Percentiles rank a stretch among this genome's conserved stretches.
These are phyloP conservation scores for Thamnophis sirtalis DNA, from an alignment of 2,113 vertebrate species.

Conservation along the genomic window DNA sequence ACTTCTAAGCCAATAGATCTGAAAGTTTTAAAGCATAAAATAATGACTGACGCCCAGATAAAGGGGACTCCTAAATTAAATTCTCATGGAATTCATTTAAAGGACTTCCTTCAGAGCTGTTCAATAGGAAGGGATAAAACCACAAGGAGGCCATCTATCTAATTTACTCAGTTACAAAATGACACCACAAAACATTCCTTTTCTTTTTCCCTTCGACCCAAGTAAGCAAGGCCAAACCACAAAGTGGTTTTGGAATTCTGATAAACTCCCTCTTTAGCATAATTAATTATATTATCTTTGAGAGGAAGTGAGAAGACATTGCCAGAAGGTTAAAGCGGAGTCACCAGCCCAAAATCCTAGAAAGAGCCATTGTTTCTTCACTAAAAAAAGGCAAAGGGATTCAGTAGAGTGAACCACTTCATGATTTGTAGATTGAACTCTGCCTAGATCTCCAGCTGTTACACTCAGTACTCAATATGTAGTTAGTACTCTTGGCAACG, in stretches of 20 bases:
- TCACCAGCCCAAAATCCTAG: slow-evolving; percentile 42
- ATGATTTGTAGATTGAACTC: slow-evolving; percentile 19
- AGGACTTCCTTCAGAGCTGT: neutral
- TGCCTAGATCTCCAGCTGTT: neutral
- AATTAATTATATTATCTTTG: slow-evolving; percentile 57
- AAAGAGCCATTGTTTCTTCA: slow-evolving; percentile 20
- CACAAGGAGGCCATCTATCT: slow-evolving; percentile 18
- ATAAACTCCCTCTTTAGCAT: slow-evolving; percentile 55
- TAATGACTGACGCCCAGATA: neutral
- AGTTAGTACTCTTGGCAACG: neutral
- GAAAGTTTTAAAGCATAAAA: neutral
- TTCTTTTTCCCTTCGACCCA: neutral
- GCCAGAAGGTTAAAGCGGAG: slow-evolving; percentile 34
- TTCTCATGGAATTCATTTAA: neutral
- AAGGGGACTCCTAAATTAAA: neutral
- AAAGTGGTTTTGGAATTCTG: slow-evolving; percentile 55
- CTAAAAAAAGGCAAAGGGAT: neutral
- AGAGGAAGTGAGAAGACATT: slow-evolving; percentile 47
- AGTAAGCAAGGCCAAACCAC: slow-evolving; percentile 43
- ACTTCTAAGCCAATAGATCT: neutral
- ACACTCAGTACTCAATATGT: no score
- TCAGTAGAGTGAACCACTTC: neutral
- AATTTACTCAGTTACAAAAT: slow-evolving; percentile 30
- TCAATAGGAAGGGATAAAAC: slow-evolving; percentile 14
- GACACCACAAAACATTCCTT: slow-evolving; percentile 26